Evolutionary conservation across 2,888 invertebrate genomes (phyloP).

Genomic region (Keiferia lycopersicella): DNA sequence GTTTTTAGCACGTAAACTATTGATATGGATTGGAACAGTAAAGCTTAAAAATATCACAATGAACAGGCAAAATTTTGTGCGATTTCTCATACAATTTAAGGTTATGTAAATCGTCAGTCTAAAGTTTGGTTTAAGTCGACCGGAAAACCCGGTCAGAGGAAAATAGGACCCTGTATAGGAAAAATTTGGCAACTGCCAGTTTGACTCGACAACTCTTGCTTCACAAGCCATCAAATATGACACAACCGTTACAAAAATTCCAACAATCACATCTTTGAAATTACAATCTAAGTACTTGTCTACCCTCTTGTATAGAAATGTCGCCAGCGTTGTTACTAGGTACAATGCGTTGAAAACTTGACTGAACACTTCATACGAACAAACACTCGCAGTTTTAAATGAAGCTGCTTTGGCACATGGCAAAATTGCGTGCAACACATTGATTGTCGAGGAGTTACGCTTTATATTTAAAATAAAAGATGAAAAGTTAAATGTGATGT

Average conservation of each 20-base stretch:
- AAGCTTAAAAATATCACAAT: conserved; percentile 36
- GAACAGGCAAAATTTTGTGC: conserved; percentile 35
- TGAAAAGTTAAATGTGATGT: background rate
- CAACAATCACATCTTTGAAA: conserved; percentile 9
- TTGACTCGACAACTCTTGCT: conserved; percentile 26
- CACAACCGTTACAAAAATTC: conserved; percentile 6
- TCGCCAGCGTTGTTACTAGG: conserved; percentile 9
- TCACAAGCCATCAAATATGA: conserved; percentile 18
- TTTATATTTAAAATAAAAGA: background rate
- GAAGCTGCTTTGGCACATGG: conserved; percentile 1
- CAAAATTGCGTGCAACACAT: background rate
- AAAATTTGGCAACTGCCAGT: conserved; percentile 36
- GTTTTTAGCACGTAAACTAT: conserved; percentile 20
- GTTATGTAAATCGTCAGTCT: conserved; percentile 67
- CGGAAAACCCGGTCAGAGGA: conserved; percentile 34
- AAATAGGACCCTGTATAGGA: conserved; percentile 47
- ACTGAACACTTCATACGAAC: background rate
- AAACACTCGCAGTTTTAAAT: background rate
- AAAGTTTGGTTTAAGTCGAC: conserved; percentile 42
- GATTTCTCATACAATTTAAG: conserved; percentile 24
- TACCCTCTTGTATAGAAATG: conserved; percentile 24
- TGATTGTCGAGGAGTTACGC: background rate
- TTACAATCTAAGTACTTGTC: conserved; percentile 13
- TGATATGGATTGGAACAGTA: conserved; percentile 34
- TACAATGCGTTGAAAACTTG: conserved; percentile 2